Evolutionary conservation across 2,888 invertebrate genomes (phyloP).

Genomic region (Lapara coniferarum): DNA sequence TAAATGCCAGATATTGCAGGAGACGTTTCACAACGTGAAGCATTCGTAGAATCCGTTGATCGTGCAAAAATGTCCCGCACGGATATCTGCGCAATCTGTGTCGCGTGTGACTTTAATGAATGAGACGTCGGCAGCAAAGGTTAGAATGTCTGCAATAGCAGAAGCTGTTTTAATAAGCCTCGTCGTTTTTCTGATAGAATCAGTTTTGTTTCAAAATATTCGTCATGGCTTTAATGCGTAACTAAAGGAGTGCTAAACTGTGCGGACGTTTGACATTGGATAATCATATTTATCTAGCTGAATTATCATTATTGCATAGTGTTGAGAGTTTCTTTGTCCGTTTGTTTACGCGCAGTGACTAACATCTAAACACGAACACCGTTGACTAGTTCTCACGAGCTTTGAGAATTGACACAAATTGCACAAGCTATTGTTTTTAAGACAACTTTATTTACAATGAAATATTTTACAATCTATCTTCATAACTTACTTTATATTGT

Average conservation of each 20-base stretch:
- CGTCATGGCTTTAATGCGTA: neutral
- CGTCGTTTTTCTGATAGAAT: neutral
- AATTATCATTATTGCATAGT: constrained; percentile 29
- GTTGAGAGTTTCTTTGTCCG: constrained; percentile 41
- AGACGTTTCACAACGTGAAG: constrained; percentile 19
- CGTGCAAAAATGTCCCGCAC: constrained; percentile 23
- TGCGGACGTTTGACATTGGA: constrained; percentile 27
- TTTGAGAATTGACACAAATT: constrained; percentile 63
- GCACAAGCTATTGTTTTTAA: constrained; percentile 66
- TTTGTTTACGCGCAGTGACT: constrained; percentile 43
- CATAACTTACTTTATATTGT: constrained; percentile 69
- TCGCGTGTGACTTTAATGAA: constrained; percentile 20
- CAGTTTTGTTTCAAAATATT: constrained; percentile 1
- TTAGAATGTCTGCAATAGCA: constrained; percentile 3
- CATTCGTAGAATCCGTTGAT: constrained; percentile 26
- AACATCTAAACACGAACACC: constrained; percentile 48
- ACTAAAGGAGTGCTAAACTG: constrained; percentile 11
- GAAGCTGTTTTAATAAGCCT: constrained; percentile 17
- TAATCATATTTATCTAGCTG: constrained; percentile 24
- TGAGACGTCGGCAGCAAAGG: constrained; percentile 14
- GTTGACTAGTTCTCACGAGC: constrained; percentile 57
- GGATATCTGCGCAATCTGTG: constrained; percentile 13
- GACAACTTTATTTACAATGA: constrained; percentile 81
- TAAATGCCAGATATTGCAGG: constrained; percentile 1
- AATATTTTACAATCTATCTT: constrained; percentile 77